Conservation (phyloP, 2,113 vertebrate genomes). For the Thryonomys swinderianus region DNA sequence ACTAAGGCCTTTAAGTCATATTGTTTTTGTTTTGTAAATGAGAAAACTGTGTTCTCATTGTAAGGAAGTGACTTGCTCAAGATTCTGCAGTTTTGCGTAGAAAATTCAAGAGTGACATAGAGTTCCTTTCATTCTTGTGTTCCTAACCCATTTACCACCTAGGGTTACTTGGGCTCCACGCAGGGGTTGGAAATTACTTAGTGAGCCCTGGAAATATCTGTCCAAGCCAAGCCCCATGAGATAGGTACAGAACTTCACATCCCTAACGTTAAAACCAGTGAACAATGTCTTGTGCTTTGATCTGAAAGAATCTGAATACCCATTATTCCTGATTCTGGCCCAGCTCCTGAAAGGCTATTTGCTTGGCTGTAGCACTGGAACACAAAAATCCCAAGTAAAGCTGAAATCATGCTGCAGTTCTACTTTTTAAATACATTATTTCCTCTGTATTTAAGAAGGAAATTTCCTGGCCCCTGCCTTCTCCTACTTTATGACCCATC, state of each 20-base stretch:
- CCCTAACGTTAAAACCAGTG: not conserved
- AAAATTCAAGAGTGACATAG: not conserved
- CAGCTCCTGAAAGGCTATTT: conserved; percentile 12
- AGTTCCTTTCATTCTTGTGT: not conserved
- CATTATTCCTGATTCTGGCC: not conserved
- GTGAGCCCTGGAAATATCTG: not conserved
- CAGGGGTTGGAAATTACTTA: not conserved
- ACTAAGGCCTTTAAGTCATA: not conserved
- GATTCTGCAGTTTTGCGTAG: not conserved
- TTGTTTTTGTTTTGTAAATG: conserved; percentile 31
- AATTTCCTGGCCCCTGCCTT: not conserved
- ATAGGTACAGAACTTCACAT: not conserved
- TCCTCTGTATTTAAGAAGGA: conserved; percentile 3
- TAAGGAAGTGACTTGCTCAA: conserved; percentile 1
- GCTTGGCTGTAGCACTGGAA: not conserved
- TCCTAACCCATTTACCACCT: fast-evolving
- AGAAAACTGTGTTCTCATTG: not conserved
- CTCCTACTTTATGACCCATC: not conserved
- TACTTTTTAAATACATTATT: not conserved
- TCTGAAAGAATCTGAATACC: not conserved
- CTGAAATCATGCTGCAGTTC: not conserved
- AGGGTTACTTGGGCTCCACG: not conserved
- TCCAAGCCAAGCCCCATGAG: not conserved
- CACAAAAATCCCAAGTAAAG: not conserved
- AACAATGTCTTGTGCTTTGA: not conserved